Base-by-base conservation (phyloP, 2,113 vertebrate species). In the Herpetotheres cachinnans region DNA sequence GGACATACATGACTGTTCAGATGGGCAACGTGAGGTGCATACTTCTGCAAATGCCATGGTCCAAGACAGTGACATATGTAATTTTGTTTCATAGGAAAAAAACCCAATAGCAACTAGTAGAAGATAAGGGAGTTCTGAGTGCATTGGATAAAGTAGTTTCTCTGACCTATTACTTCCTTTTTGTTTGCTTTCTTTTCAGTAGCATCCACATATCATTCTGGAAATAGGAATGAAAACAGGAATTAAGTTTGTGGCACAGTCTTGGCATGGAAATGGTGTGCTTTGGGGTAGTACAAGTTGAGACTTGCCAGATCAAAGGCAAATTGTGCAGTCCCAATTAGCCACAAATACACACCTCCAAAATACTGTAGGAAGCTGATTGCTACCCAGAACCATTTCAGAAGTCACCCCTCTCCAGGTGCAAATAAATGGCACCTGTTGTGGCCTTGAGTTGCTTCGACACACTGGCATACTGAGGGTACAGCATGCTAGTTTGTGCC, bases 11-110 rank as follows among this genome's bases (percentile, higher is more conserved):
- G 29, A 36, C 59, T 66, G 13, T 36, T 95, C 55, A 62, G 46
- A 21, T 1, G 62, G 71, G 25, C 34, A 69, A 13, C 0, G 0
- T 72, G 66, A 88, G 44, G 25, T 50, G 10, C 7, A 24, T 65
- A 16, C 13, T 80, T 40, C 36, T 1, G 5, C 38, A 82, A 76
- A 79, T 55, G 20, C 32, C 6, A 4, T 21, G 40, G 40, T 47
- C 17, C 29, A 59, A 78, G 27, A 74, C 24, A 77, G 6, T 44
- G 32, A 70, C 38, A 26, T 6, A 26, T 29, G 5, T 17, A 55
- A 46, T 50, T 89, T 55, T 77, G 4, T 74, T 92, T 88, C 29
- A 38, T 19, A 29, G 25, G 8, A 49, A 38, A 32, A 18, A 19
- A 42, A 11, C 16, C 34, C 1, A 8, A 40, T 62, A 80, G 47